Conservation (phyloP, 2,888 invertebrate species). For the Stenolophus ochropezus region DNA sequence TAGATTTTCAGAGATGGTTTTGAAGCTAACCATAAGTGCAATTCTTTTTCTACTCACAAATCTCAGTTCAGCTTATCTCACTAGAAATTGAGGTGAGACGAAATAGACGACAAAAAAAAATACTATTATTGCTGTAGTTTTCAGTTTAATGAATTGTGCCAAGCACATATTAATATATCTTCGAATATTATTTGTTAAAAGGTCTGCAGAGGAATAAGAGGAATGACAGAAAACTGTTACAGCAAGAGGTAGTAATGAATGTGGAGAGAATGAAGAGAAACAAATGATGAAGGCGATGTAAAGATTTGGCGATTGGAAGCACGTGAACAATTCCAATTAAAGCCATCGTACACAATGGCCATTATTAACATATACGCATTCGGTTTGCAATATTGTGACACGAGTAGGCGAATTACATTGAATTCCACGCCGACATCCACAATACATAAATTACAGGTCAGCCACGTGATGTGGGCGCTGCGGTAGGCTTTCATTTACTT, state of each 20-base stretch:
- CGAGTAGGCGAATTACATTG: slow-evolving; percentile 50
- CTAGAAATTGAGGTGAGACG: too few relatives aligned
- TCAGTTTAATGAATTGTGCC: too few relatives aligned
- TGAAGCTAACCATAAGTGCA: too few relatives aligned
- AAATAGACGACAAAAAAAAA: too few relatives aligned
- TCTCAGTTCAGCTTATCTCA: too few relatives aligned
- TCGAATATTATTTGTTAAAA: too few relatives aligned
- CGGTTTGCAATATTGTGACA: slow-evolving; percentile 52
- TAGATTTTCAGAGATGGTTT: too few relatives aligned
- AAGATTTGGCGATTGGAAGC: background rate
- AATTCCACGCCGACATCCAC: slow-evolving; percentile 54
- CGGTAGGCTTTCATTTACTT: slow-evolving; percentile 51
- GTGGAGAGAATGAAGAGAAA: background rate
- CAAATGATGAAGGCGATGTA: slow-evolving; percentile 5
- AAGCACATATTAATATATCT: too few relatives aligned
- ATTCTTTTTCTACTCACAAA: too few relatives aligned
- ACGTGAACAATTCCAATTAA: slow-evolving; percentile 52
- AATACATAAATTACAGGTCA: slow-evolving; percentile 57
- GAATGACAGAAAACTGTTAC: background rate
- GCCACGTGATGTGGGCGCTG: background rate
- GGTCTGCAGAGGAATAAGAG: too few relatives aligned
- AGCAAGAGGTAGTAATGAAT: background rate
- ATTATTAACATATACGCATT: slow-evolving; percentile 54
- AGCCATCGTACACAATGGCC: slow-evolving; percentile 16
- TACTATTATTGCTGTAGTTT: too few relatives aligned